Conservation (phyloP, 35 echinoderm and acorn worm species). For the Strongylocentrotus purpuratus region DNA sequence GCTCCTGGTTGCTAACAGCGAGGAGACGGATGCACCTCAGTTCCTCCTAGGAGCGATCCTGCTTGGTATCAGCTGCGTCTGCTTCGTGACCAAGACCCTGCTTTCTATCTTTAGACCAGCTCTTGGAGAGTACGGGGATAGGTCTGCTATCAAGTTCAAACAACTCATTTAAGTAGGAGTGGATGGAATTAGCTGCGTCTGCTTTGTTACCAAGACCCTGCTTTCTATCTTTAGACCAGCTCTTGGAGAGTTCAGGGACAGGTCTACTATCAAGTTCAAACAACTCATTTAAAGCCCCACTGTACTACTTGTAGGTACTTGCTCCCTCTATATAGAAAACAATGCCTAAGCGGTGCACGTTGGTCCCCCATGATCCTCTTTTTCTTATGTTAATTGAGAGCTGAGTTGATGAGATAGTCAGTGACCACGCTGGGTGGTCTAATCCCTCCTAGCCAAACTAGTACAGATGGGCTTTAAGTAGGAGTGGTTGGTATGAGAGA, state of each 20-base stretch:
- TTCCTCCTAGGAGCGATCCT: conserved; percentile 34
- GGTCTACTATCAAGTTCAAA: background rate
- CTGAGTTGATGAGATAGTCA: no score
- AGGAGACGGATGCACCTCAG: background rate
- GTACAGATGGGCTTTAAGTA: background rate
- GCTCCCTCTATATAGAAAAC: no score
- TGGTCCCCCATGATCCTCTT: no score
- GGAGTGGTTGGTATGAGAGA: no score
- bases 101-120: conserved; percentile 15
- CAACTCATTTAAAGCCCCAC: background rate
- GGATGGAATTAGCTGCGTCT: background rate
- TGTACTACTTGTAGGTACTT: no score
- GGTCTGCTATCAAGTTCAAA: background rate
- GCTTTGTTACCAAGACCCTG: conserved; percentile 56
- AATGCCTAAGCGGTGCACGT: no score
- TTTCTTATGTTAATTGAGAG: no score
- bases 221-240: conserved; percentile 15
- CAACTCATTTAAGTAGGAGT: background rate
- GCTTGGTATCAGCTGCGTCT: background rate
- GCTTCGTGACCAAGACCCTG: conserved; percentile 56
- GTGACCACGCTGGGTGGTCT: no score
- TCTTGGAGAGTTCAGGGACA: background rate
- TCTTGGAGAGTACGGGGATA: background rate
- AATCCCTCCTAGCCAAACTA: no score
- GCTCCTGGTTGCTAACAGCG: conserved; percentile 46